phyloP scores from a whole-genome alignment of 2,797 vertebrate species.

The Sphaeramia orbicularis region DNA sequence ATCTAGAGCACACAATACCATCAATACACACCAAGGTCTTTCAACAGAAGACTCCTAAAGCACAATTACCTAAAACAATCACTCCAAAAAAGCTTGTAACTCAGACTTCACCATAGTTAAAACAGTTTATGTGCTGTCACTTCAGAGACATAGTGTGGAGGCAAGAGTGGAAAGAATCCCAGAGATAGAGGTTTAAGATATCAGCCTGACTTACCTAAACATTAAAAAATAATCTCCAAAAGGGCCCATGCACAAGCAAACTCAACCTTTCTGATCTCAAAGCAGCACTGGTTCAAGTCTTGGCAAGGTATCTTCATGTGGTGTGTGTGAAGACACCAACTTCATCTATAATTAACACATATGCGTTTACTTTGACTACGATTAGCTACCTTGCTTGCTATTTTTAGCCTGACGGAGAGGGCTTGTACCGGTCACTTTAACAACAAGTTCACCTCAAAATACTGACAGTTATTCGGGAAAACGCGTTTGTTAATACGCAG shows the following conservation, averaged over 20 bases:
- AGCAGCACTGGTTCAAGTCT: not conserved
- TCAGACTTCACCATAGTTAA: not conserved
- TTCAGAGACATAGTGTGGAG: conserved; percentile 26
- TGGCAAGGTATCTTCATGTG: no score
- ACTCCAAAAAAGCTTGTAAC: not conserved
- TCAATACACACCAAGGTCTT: no score
- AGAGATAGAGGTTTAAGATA: conserved; percentile 49
- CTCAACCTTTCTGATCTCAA: not conserved
- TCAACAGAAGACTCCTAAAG: no score
- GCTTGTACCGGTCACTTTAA: not conserved
- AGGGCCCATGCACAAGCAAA: conserved; percentile 7
- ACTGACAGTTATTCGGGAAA: accelerated
- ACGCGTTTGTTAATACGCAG: not conserved
- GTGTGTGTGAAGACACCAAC: not conserved
- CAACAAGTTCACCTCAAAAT: not conserved
- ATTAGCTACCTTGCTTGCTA: not conserved
- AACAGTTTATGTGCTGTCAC: not conserved
- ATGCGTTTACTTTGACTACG: not conserved
- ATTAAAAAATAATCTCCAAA: not conserved
- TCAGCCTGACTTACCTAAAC: conserved; percentile 30
- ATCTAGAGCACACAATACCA: not conserved
- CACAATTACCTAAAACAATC: not conserved
- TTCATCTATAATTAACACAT: not conserved
- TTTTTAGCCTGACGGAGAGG: not conserved
- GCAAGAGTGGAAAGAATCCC: conserved; percentile 40